Conservation (phyloP, 2,797 vertebrate genomes). For the Chrysocyon brachyurus region DNA sequence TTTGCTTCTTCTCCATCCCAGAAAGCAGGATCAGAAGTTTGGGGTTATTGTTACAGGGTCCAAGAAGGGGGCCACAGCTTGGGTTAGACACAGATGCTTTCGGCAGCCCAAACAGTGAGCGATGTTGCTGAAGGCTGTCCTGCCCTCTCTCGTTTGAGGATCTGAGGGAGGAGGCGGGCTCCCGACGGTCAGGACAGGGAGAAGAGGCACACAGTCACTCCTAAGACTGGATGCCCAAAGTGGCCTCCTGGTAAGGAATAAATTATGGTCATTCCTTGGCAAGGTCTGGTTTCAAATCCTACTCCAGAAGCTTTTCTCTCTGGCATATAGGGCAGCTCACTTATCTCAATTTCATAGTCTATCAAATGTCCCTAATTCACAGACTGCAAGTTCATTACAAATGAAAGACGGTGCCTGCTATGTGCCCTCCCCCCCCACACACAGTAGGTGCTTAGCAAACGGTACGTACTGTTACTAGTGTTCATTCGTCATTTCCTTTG, state of each 20-base stretch:
- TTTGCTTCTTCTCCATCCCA: background rate
- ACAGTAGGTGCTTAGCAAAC: background rate
- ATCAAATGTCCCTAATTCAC: background rate
- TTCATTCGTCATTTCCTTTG: background rate
- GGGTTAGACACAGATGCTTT: constrained; percentile 43
- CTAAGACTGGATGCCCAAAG: background rate
- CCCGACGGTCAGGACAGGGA: rapidly evolving
- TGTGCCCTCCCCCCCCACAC: rapidly evolving
- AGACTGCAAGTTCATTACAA: background rate
- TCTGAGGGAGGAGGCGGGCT: background rate
- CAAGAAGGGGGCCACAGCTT: background rate
- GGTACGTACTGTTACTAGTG: rapidly evolving
- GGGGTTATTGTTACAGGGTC: background rate
- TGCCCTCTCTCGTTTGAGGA: background rate
- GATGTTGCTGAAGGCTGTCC: rapidly evolving
- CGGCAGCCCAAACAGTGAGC: background rate
- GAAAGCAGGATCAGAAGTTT: background rate
- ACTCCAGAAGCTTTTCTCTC: background rate
- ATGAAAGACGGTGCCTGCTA: background rate
- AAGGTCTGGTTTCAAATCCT: background rate
- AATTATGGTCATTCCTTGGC: background rate
- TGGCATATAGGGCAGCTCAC: background rate
- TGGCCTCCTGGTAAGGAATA: background rate
- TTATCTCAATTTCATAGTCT: background rate
- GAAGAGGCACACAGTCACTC: background rate